Conservation (phyloP, 2,797 vertebrate genomes). For the Pitangus sulphuratus region DNA sequence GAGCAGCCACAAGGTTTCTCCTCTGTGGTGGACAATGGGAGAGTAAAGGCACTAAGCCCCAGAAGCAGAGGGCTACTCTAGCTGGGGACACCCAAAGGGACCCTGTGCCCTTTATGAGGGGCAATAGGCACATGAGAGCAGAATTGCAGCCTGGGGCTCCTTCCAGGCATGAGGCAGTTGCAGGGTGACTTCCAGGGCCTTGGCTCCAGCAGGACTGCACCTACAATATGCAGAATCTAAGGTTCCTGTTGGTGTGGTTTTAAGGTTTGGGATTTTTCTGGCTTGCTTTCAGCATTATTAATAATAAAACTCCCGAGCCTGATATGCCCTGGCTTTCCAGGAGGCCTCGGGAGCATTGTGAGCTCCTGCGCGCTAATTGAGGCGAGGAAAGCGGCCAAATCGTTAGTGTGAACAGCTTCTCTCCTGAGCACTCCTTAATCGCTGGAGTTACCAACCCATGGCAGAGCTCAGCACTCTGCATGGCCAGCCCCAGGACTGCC, state of each 20-base stretch:
- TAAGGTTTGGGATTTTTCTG: neutral
- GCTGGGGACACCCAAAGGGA: neutral
- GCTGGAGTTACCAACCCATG: neutral
- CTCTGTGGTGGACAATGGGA: neutral
- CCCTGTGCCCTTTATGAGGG: neutral
- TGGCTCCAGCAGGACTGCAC: rapidly evolving
- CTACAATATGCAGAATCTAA: neutral
- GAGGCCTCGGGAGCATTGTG: neutral
- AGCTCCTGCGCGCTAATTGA: neutral
- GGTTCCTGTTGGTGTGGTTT: neutral
- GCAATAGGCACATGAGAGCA: neutral
- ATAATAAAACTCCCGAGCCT: neutral
- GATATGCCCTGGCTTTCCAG: neutral
- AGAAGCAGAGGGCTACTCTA: neutral
- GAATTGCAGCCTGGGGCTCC: neutral
- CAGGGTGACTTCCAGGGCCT: neutral
- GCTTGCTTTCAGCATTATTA: neutral
- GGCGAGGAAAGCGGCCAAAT: neutral
- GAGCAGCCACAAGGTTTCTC: neutral
- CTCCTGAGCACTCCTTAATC: neutral
- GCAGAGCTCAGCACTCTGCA: rapidly evolving
- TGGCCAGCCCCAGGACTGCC: neutral
- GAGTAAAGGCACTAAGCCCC: neutral
- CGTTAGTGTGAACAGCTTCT: neutral
- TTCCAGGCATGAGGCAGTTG: neutral